Conservation (phyloP, 2,113 vertebrate genomes). For the Elaphurus davidianus region DNA sequence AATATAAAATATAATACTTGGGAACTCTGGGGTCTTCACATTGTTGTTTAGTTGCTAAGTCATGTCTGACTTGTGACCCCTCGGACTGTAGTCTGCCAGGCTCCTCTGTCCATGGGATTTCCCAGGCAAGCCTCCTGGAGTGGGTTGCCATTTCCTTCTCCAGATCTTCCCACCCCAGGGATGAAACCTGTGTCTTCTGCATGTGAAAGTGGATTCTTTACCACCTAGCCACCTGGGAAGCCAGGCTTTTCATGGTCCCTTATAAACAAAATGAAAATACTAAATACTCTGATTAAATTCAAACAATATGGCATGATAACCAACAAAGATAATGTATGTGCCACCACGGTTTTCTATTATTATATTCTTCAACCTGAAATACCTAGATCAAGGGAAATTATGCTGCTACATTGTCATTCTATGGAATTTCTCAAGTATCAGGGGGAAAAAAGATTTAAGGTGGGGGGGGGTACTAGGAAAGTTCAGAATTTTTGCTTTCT, state of each 20-base stretch:
- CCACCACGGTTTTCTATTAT: not conserved
- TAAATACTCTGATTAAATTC: conserved; percentile 4
- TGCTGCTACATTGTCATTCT: not conserved
- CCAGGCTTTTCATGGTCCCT: not conserved
- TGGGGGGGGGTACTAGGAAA: not conserved
- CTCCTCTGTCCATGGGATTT: not conserved
- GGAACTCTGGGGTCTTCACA: not conserved
- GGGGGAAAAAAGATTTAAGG: not conserved
- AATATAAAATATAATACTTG: conserved; percentile 2
- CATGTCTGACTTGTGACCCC: not conserved
- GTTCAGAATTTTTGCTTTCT: not conserved
- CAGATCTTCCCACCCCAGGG: not conserved
- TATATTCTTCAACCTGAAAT: not conserved
- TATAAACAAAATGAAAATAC: not conserved
- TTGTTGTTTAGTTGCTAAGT: not conserved
- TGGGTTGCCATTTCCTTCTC: not conserved
- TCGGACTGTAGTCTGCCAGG: not conserved
- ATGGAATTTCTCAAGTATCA: not conserved
- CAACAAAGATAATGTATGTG: not conserved
- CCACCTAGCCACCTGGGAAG: not conserved
- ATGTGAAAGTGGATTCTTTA: not conserved
- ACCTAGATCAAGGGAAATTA: not conserved
- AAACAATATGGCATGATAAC: not conserved
- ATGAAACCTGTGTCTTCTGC: not conserved
- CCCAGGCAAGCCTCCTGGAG: not conserved